phyloP scores from a whole-genome alignment of 2,113 vertebrate species.

The Chamaea fasciata region DNA sequence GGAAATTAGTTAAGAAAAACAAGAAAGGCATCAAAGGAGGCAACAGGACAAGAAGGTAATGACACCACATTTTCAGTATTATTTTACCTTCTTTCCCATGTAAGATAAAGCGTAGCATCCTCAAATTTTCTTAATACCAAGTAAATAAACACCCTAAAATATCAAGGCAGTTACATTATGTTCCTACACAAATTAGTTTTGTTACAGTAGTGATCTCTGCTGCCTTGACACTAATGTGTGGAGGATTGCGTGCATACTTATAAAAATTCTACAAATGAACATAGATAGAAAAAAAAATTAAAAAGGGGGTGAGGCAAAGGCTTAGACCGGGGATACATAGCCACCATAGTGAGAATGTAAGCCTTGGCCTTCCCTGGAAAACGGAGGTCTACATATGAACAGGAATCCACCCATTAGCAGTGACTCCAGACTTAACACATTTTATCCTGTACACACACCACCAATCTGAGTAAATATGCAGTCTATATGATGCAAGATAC shows the following conservation, averaged over 20 bases:
- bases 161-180: neutral
- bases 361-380: neutral
- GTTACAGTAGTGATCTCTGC: neutral
- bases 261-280: neutral
- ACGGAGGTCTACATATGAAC: accelerated
- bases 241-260: neutral
- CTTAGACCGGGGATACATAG: neutral
- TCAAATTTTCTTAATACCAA: neutral
- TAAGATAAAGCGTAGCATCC: neutral
- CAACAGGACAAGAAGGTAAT: neutral
- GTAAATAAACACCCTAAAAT: neutral
- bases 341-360: neutral
- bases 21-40: neutral
- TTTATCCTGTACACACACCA: neutral
- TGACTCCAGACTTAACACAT: neutral
- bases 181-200: neutral
- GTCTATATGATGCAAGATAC: neutral
- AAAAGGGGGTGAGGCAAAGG: neutral
- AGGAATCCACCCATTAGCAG: neutral
- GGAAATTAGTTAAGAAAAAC: neutral
- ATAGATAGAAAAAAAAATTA: neutral
- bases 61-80: neutral
- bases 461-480: neutral
- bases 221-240: neutral
- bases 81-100: neutral